A percentile compares a stretch with the other conserved stretches of the same genome.
phyloP scores from a whole-genome alignment of 2,888 invertebrate genomes.

The Euplexia lucipara region DNA sequence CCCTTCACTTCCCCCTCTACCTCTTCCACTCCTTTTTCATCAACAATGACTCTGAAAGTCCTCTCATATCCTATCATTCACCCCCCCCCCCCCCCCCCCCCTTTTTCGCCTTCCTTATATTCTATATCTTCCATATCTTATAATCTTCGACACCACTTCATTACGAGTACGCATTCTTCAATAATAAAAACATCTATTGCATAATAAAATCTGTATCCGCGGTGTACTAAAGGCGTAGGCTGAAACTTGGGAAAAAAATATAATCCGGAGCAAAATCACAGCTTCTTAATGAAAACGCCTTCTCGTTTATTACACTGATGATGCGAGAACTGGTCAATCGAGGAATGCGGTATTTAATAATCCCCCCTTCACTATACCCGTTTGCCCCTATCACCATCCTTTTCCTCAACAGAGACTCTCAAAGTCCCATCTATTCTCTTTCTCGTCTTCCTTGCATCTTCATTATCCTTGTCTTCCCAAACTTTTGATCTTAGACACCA shows the following conservation, averaged over 20 bases:
- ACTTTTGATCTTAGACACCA: too few relatives aligned
- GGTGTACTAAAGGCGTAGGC: constrained; percentile 12
- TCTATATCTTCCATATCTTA: not conserved
- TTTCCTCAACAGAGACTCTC: too few relatives aligned
- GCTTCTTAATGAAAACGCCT: not conserved
- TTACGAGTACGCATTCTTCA: not conserved
- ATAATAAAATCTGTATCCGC: not conserved
- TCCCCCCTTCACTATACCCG: too few relatives aligned
- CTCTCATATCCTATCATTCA: too few relatives aligned
- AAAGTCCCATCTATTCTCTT: fast-evolving
- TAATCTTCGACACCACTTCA: not conserved
- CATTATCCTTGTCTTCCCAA: too few relatives aligned
- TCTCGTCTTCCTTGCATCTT: too few relatives aligned
- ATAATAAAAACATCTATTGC: not conserved
- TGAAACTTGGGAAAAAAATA: not conserved
- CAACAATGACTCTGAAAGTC: not conserved
- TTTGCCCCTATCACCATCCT: not conserved
- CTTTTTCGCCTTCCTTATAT: not conserved
- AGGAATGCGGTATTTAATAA: not conserved
- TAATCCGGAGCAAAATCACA: too few relatives aligned
- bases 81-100: too few relatives aligned
- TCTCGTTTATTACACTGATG: constrained; percentile 11
- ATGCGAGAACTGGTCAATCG: constrained; percentile 13
- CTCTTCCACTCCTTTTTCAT: not conserved
- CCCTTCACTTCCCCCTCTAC: not conserved